Evolutionary conservation across 2,113 vertebrate genomes (phyloP), one percentile per base, ranked within the genome.

Genomic region (Pantherophis guttatus): DNA sequence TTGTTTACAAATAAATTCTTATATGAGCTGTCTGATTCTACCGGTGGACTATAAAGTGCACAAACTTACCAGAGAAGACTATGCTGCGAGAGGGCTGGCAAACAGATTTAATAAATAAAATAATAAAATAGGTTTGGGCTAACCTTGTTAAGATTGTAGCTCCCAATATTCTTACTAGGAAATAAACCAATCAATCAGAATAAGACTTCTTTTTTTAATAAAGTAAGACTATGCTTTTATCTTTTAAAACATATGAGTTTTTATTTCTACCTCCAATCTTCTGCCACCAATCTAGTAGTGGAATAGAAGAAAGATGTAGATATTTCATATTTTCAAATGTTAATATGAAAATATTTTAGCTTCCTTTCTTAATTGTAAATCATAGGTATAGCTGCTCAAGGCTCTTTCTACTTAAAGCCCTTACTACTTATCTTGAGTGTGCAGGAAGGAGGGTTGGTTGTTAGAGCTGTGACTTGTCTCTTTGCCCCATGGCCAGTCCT

Each of bases 391-490:
- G 87, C 26, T 92, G 57, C 54, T 17, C 55, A 65, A 86, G 54
- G 50, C 55, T 94, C 92, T 86, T 2, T 17, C 87, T 90, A 94
- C 92, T 97, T 97, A 96, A 50, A 6, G 48, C 48, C 6, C 91
- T 86, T 2, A 21, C 87, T 90, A 94, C 92, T 97, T 97, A 96
- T 95, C 96, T 96, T 92, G 91, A 0, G 13, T 91, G 87, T 92
- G 88, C 59, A 95, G 95, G 95, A 96, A 97, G 94, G 94, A 97
- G 95, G 95, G 95, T 86, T 92, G 89, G 53, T 88, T 59, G 93
- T 92, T 85, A 94, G 92, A 92, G 94, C 90, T 70, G 29, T 93
- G 70, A 96, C 95, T 96, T 97, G 95, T 96, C 95, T 96, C 94
- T 97, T 96, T 95, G 94, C 91, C 81, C 94, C 93, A 86, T 87